Evolutionary conservation across 2,797 vertebrate genomes (phyloP).

Genomic region (Neoniphon sammara): DNA sequence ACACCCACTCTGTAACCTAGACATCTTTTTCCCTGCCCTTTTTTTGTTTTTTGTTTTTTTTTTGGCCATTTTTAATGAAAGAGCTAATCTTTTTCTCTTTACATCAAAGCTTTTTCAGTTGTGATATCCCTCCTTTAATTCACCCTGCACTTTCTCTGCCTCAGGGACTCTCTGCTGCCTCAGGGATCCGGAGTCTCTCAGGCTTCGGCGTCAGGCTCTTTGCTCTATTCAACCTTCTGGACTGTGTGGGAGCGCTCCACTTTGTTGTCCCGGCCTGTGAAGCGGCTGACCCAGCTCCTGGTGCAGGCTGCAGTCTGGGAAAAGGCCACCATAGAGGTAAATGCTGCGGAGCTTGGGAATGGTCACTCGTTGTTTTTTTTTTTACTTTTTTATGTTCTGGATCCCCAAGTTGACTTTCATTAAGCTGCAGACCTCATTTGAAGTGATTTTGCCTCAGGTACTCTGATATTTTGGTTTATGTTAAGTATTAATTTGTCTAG

Average conservation of each 20-base stretch:
- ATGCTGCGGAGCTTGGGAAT: background rate
- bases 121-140: background rate
- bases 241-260: slow-evolving; percentile 81
- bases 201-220: slow-evolving; percentile 53
- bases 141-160: slow-evolving; percentile 16
- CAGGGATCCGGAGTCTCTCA: slow-evolving; percentile 31
- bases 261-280: slow-evolving; percentile 76
- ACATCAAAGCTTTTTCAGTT: background rate
- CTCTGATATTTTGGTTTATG: no score
- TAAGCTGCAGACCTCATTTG: no score
- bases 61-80: no score
- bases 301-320: slow-evolving; percentile 40
- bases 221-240: slow-evolving; percentile 82
- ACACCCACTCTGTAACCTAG: no score
- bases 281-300: slow-evolving; percentile 75
- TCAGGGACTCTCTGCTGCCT: slow-evolving; percentile 56
- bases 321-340: slow-evolving; percentile 65
- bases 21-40: no score
- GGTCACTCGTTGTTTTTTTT: background rate
- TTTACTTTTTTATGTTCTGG: no score
- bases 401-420: no score
- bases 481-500: no score
- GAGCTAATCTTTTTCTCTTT: background rate
- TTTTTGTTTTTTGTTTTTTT: no score
- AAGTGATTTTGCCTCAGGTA: no score